Percentiles rank a stretch among this genome's conserved stretches.
Conservation (phyloP, 2,797 vertebrate genomes). For the Bryconaethiops microstoma region DNA sequence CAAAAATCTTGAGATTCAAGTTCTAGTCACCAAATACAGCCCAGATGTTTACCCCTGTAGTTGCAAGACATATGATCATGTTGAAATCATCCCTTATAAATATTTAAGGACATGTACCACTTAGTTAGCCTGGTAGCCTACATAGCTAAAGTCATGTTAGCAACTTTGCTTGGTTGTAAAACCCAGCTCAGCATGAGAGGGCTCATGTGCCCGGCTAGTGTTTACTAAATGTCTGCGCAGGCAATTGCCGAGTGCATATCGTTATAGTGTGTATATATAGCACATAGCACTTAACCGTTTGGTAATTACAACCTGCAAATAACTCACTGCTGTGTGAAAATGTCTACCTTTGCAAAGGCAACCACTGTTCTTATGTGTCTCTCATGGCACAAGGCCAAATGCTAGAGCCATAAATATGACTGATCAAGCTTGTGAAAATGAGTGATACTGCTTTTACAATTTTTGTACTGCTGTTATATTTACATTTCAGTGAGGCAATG, state of each 20-base stretch:
- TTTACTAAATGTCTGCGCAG: constrained; percentile 48
- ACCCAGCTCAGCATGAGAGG: constrained; percentile 16
- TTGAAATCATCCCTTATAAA: constrained; percentile 27
- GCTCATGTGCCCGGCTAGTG: constrained; percentile 27
- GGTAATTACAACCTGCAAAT: constrained; percentile 45
- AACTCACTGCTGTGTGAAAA: constrained; percentile 39
- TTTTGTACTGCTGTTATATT: background rate
- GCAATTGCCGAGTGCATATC: constrained; percentile 48
- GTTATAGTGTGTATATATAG: constrained; percentile 48
- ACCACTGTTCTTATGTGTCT: constrained; percentile 28
- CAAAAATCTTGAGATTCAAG: background rate
- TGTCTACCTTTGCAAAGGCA: constrained; percentile 37
- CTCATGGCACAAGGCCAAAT: background rate
- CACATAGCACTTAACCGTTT: constrained; percentile 38
- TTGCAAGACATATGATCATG: background rate
- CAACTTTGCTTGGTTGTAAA: constrained; percentile 29
- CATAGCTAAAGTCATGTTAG: constrained; percentile 26
- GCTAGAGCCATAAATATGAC: constrained; percentile 2
- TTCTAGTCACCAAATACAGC: background rate
- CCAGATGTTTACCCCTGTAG: background rate
- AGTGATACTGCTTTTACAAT: constrained; percentile 4
- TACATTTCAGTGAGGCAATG: background rate
- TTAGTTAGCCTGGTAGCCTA: background rate
- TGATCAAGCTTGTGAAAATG: constrained; percentile 16
- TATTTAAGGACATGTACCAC: constrained; percentile 1